These are phyloP conservation scores for Ganaspis sp. DNA, from an alignment of 1,140 invertebrate species.

Conservation along the genomic window DNA sequence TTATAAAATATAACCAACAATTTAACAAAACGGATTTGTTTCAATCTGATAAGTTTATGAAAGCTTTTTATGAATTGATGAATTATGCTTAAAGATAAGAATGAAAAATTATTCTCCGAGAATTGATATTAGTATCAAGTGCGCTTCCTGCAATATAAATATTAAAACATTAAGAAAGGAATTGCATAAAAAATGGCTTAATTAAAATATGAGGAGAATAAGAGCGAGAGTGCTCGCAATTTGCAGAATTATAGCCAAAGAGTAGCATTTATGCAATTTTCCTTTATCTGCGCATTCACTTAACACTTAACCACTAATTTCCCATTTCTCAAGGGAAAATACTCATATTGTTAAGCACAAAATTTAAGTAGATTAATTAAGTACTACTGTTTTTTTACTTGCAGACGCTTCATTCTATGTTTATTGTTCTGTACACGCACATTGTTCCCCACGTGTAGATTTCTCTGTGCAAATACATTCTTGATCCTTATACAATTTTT, in stretches of 20 bases:
- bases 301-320: neutral
- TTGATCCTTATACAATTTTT: no score
- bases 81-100: no score
- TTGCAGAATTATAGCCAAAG: neutral
- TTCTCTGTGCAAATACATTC: no score
- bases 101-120: no score
- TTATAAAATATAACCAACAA: no score
- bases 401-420: no score
- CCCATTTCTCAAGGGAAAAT: conserved; percentile 7
- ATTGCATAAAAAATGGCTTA: neutral
- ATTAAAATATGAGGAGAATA: neutral
- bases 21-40: no score
- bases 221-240: neutral
- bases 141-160: neutral
- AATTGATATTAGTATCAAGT: no score
- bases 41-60: no score
- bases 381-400: neutral
- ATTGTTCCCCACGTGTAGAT: no score
- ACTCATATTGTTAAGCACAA: neutral
- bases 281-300: conserved; percentile 5
- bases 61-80: no score
- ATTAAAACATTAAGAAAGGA: neutral
- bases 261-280: conserved; percentile 15
- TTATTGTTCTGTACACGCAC: no score
- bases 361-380: neutral